Percentiles rank a stretch among this genome's conserved stretches.
Evolutionary conservation across 2,888 invertebrate species (phyloP).

Genomic region (Scaptomyza flava): DNA sequence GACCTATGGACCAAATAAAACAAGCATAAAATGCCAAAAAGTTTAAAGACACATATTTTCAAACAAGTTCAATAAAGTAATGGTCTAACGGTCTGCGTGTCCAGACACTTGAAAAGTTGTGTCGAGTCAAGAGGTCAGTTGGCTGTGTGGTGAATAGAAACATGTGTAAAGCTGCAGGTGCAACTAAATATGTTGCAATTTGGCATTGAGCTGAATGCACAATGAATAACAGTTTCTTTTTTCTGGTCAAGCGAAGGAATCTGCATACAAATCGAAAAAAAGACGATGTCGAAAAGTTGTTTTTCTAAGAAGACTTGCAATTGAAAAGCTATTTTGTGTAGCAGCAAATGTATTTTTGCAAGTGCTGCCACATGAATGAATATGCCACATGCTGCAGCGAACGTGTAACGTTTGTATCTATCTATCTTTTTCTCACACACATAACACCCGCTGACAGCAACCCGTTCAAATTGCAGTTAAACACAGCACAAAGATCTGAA

Average conservation of each 20-base stretch:
- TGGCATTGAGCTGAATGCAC: constrained; percentile 47
- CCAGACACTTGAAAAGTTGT: constrained; percentile 25
- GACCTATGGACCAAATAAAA: constrained; percentile 85
- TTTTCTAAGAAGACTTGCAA: constrained; percentile 29
- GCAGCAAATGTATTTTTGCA: constrained; percentile 52
- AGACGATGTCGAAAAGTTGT: constrained; percentile 44
- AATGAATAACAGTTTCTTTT: constrained; percentile 4
- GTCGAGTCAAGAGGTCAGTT: constrained; percentile 7
- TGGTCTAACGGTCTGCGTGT: constrained; percentile 9
- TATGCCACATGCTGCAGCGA: constrained; percentile 3
- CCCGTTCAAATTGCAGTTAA: constrained; percentile 27
- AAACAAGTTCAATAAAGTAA: background rate
- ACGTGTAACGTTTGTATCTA: background rate
- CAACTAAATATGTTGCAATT: constrained; percentile 59
- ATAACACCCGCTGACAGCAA: constrained; percentile 9
- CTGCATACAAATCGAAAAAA: constrained; percentile 52
- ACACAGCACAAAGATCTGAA: constrained; percentile 1
- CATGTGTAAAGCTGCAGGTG: constrained; percentile 51
- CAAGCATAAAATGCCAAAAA: constrained; percentile 8
- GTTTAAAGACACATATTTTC: constrained; percentile 2
- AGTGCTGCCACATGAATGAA: constrained; percentile 5
- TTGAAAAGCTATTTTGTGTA: constrained; percentile 55
- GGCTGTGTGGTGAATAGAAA: background rate
- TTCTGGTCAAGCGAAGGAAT: constrained; percentile 13
- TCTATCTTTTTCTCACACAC: background rate